phyloP scores from a whole-genome alignment of 2,797 vertebrate genomes.

The Linurgus olivaceus region DNA sequence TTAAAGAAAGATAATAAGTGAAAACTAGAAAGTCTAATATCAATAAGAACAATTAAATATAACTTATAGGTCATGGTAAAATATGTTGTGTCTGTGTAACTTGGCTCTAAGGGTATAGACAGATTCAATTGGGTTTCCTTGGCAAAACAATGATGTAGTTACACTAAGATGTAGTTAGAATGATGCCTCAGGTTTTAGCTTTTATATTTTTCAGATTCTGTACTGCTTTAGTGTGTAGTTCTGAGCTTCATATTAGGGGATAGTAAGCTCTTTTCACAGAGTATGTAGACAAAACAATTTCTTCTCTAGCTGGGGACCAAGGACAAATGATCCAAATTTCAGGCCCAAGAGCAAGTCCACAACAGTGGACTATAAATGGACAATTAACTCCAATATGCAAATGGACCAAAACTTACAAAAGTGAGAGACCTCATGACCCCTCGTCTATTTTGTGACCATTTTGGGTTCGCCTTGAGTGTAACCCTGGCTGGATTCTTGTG shows the following conservation, averaged over 20 bases:
- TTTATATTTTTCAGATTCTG: neutral
- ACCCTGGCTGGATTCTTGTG: neutral
- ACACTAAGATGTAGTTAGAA: neutral
- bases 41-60: neutral
- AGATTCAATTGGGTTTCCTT: neutral
- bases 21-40: neutral
- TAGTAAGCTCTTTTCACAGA: neutral
- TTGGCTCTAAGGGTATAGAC: neutral
- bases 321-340: neutral
- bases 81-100: neutral
- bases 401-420: neutral
- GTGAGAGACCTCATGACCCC: fast-evolving
- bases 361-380: neutral
- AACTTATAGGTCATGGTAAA: neutral
- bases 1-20: neutral
- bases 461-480: neutral
- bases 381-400: neutral
- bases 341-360: neutral
- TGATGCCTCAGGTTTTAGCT: neutral
- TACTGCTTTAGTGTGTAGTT: neutral
- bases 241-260: neutral
- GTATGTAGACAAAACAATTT: neutral
- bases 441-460: neutral
- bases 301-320: neutral
- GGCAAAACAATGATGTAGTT: neutral